These are phyloP conservation scores for Abramis brama DNA, from an alignment of 2,113 vertebrate genomes.

Conservation along the genomic window DNA sequence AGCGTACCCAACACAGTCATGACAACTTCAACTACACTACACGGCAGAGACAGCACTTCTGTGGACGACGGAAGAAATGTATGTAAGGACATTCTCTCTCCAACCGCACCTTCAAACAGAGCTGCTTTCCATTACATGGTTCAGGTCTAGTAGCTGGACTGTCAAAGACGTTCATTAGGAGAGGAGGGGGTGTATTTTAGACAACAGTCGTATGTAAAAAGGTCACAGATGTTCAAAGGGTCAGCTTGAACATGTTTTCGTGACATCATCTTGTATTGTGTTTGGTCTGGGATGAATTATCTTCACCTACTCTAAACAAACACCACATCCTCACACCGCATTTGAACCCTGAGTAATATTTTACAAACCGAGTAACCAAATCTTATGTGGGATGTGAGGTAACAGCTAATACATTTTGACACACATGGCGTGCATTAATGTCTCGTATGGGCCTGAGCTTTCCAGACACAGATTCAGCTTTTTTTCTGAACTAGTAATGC, in stretches of 20 bases:
- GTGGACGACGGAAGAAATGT: conserved; percentile 93
- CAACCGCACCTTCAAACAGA: neutral
- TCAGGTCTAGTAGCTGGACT: too few species aligned
- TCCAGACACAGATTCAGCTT: neutral
- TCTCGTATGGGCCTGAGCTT: conserved; percentile 12
- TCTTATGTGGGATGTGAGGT: neutral
- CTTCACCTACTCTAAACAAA: conserved; percentile 20
- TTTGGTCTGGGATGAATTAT: conserved; percentile 21
- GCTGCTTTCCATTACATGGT: conserved; percentile 5
- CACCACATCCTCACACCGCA: conserved; percentile 11
- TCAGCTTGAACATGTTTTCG: neutral
- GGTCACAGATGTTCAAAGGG: neutral
- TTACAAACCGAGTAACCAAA: neutral
- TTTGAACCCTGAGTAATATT: conserved; percentile 23
- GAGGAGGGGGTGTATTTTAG: neutral
- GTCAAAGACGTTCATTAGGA: neutral
- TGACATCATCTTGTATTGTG: conserved; percentile 42
- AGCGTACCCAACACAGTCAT: neutral
- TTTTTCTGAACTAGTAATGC: neutral
- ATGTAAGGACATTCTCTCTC: conserved; percentile 80
- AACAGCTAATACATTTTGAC: conserved; percentile 28
- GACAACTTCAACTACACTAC: conserved; percentile 35
- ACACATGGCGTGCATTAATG: conserved; percentile 16
- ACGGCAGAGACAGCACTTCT: conserved; percentile 82
- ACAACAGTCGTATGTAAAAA: neutral